These are phyloP conservation scores for Muntiacus muntjak DNA, from an alignment of 2,113 vertebrate species.

Conservation along the genomic window DNA sequence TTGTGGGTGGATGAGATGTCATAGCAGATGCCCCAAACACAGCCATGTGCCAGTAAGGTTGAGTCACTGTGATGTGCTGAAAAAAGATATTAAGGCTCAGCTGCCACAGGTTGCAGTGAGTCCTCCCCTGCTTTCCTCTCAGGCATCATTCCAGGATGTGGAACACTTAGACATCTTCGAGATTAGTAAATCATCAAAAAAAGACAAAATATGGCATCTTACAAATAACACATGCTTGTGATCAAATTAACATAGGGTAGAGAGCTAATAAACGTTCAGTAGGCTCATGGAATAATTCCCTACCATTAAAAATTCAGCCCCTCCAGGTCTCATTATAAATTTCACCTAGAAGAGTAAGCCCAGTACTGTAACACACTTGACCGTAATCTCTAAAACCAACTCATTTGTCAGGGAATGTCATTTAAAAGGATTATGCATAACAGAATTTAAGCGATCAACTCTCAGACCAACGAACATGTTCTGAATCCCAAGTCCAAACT, in stretches of 20 bases:
- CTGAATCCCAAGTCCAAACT: neutral
- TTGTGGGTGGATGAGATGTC: constrained; percentile 64
- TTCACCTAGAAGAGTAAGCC: constrained; percentile 15
- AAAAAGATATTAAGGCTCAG: constrained; percentile 44
- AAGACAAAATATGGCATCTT: constrained; percentile 52
- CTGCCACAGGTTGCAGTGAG: constrained; percentile 49
- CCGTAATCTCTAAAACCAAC: constrained; percentile 6
- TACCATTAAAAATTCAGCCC: neutral
- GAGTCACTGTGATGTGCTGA: constrained; percentile 60
- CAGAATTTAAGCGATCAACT: neutral
- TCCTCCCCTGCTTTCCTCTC: constrained; percentile 25
- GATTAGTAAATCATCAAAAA: constrained; percentile 54
- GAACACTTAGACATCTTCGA: constrained; percentile 41
- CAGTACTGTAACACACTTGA: neutral
- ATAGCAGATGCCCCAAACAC: constrained; percentile 69
- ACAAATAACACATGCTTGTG: constrained; percentile 39
- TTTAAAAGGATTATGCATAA: neutral
- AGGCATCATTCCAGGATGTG: constrained; percentile 50
- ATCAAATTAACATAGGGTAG: constrained; percentile 45
- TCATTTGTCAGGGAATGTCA: constrained; percentile 14
- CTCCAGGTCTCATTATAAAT: neutral
- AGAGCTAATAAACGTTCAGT: constrained; percentile 45
- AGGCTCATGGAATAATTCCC: neutral
- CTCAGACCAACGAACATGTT: neutral
- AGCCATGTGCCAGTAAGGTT: constrained; percentile 56